A percentile compares a stretch with the other conserved stretches of the same genome.
Conservation (phyloP, 2,113 vertebrate genomes). For the Anoura caudifer region DNA sequence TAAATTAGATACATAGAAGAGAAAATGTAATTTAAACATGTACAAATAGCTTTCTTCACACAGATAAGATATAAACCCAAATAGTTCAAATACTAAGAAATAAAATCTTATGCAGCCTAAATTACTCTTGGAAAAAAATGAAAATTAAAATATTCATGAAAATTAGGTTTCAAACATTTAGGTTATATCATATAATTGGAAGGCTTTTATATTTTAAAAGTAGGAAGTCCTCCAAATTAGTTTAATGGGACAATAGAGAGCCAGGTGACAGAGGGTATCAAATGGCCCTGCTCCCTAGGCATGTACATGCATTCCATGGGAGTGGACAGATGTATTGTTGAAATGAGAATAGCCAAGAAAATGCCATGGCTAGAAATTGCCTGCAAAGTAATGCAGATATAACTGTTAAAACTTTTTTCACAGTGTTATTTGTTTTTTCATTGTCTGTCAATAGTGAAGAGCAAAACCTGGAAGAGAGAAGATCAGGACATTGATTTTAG, state of each 20-base stretch:
- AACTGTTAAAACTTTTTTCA: background rate
- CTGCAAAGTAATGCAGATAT: background rate
- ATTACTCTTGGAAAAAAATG: slow-evolving; percentile 2
- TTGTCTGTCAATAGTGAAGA: background rate
- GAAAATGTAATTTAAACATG: background rate
- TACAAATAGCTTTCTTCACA: background rate
- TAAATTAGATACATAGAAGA: background rate
- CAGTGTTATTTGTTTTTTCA: background rate
- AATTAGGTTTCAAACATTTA: background rate
- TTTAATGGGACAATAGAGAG: background rate
- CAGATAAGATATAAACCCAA: background rate
- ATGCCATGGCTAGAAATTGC: background rate
- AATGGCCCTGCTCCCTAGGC: fast-evolving
- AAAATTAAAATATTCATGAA: slow-evolving; percentile 18
- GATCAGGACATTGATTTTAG: background rate
- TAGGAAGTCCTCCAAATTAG: background rate
- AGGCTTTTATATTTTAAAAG: background rate
- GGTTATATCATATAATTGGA: background rate
- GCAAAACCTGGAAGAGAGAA: background rate
- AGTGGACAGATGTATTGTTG: background rate
- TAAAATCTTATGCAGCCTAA: background rate
- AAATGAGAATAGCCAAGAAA: background rate
- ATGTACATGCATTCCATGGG: background rate
- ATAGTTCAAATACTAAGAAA: background rate
- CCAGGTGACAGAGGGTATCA: background rate